A percentile compares a stretch with the other conserved stretches of the same genome.
These are phyloP conservation scores for Sussaba pulchella DNA, from an alignment of 2,888 invertebrate genomes.

Conservation along the genomic window DNA sequence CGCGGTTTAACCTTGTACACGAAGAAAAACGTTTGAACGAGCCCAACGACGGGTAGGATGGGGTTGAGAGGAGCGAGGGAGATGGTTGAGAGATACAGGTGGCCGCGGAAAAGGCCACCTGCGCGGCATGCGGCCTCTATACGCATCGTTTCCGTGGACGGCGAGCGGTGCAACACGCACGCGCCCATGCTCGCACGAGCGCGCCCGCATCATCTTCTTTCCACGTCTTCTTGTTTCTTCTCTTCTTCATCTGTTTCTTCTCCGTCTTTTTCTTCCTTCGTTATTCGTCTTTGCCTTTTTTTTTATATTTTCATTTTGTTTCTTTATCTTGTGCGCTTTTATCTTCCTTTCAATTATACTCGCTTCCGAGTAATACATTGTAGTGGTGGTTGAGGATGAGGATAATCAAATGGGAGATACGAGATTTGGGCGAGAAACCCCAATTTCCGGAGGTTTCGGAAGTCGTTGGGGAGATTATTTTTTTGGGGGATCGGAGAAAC, in stretches of 20 bases:
- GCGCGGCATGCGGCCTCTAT: conserved; percentile 70
- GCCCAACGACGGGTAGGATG: conserved; percentile 9
- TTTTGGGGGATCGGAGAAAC: no score
- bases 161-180: conserved; percentile 55
- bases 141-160: conserved; percentile 59
- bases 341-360: neutral
- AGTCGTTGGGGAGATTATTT: no score
- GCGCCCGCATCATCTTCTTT: conserved; percentile 58
- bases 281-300: neutral
- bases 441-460: no score
- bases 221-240: conserved; percentile 14
- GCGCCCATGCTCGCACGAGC: conserved; percentile 61
- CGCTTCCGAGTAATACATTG: neutral
- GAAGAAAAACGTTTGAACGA: conserved; percentile 21
- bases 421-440: no score
- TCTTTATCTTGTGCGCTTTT: neutral
- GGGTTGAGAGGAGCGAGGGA: conserved; percentile 14
- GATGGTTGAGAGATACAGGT: conserved; percentile 70
- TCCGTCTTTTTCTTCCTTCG: neutral
- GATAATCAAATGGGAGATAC: neutral
- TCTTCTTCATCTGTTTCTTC: conserved; percentile 10
- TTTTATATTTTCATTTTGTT: neutral
- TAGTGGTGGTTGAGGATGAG: neutral
- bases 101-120: conserved; percentile 77
- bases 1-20: conserved; percentile 9